Evolutionary conservation across 2,888 invertebrate genomes (phyloP).

Genomic region (Polietes domitor): DNA sequence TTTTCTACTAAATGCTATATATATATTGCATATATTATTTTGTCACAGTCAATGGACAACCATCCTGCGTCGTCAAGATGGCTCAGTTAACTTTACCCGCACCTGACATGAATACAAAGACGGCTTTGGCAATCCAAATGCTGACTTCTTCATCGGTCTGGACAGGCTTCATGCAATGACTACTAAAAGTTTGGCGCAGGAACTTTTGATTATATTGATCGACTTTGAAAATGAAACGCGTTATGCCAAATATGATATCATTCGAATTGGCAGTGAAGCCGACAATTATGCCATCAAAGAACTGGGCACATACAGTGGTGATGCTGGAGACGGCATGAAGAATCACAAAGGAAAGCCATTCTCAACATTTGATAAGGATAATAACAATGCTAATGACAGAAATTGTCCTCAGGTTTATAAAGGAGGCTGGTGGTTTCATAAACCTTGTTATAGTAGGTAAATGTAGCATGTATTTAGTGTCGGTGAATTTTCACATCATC

Average conservation of each 20-base stretch:
- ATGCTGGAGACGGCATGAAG: conserved; percentile 83
- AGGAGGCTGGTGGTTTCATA: conserved; percentile 21
- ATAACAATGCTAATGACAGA: background rate
- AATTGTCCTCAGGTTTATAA: background rate
- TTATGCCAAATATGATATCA: conserved; percentile 84
- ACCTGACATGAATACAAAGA: conserved; percentile 11
- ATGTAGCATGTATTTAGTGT: no score
- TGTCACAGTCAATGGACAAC: conserved; percentile 5
- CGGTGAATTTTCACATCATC: background rate
- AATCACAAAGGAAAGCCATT: background rate
- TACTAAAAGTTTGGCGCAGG: background rate
- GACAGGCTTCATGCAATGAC: background rate
- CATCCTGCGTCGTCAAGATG: conserved; percentile 18
- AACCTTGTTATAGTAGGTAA: conserved; percentile 23
- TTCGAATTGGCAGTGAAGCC: conserved; percentile 84
- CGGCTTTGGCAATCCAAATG: conserved; percentile 25
- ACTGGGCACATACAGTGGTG: conserved; percentile 84
- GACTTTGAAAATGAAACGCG: conserved; percentile 80
- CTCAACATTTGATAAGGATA: background rate
- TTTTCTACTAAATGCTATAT: no score
- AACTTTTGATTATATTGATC: background rate
- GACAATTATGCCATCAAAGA: conserved; percentile 85
- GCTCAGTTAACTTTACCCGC: conserved; percentile 4
- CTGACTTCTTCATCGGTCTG: conserved; percentile 3
- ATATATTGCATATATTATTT: no score